Conservation (phyloP, 2,888 invertebrate species). For the Dryadula phaetusa region DNA sequence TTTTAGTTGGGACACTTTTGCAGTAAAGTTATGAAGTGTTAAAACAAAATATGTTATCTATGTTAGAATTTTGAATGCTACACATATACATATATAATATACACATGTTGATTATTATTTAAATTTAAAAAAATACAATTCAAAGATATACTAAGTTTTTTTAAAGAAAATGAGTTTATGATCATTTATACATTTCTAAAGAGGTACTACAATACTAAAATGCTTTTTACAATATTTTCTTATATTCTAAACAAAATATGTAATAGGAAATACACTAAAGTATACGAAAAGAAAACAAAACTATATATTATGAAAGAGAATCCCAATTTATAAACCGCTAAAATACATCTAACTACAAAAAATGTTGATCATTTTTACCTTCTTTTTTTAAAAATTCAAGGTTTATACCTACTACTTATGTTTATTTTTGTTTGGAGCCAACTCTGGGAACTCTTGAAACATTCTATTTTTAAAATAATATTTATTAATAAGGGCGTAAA, state of each 20-base stretch:
- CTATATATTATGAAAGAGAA: not conserved
- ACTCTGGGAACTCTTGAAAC: slow-evolving; percentile 82
- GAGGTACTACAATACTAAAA: not conserved
- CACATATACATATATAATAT: not conserved
- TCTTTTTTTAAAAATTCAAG: slow-evolving; percentile 55
- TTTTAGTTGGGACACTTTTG: not conserved
- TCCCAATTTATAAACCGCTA: slow-evolving; percentile 7
- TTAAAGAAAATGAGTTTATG: no score
- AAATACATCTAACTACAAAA: slow-evolving; percentile 31
- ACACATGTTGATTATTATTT: not conserved
- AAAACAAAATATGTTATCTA: not conserved
- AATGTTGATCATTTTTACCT: slow-evolving; percentile 62
- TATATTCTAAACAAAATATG: not conserved
- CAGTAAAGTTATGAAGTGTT: not conserved
- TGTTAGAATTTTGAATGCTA: not conserved
- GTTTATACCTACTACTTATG: slow-evolving; percentile 57
- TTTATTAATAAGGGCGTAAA: slow-evolving; percentile 64
- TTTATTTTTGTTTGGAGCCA: slow-evolving; percentile 77
- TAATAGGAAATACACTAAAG: not conserved
- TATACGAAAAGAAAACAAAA: not conserved
- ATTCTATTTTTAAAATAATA: slow-evolving; percentile 77
- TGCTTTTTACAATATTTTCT: no score
- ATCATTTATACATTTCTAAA: not conserved
- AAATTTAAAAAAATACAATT: no score
- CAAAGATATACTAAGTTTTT: no score